A percentile compares a stretch with the other conserved stretches of the same genome.
Conservation (phyloP, 2,113 vertebrate species). For the Bettongia penicillata region DNA sequence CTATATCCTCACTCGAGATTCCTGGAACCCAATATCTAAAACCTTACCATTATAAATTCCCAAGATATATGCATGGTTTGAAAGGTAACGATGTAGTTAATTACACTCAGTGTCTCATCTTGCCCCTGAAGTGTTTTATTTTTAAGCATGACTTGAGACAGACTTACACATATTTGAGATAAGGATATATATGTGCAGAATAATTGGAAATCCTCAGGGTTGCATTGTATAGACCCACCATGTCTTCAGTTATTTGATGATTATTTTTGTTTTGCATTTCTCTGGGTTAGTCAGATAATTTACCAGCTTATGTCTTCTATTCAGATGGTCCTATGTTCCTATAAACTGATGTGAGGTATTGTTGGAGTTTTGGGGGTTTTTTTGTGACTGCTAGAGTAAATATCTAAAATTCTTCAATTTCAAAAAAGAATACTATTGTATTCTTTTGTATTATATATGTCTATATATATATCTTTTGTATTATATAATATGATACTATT, state of each 20-base stretch:
- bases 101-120: not conserved
- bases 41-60: slow-evolving; percentile 35
- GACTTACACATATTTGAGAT: not conserved
- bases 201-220: not conserved
- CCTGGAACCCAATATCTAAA: not conserved
- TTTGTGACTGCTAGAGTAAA: slow-evolving; percentile 31
- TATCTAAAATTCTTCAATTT: slow-evolving; percentile 39
- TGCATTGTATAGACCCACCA: not conserved
- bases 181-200: not conserved
- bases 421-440: not conserved
- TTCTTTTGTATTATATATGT: no score
- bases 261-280: not conserved
- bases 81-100: not conserved
- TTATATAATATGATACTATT: no score
- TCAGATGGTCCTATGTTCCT: slow-evolving; percentile 34
- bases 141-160: not conserved
- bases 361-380: not conserved
- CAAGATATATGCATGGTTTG: not conserved
- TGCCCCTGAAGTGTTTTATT: not conserved
- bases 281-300: not conserved
- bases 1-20: not conserved
- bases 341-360: slow-evolving; percentile 25
- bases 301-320: not conserved
- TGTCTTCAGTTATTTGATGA: slow-evolving; percentile 19
- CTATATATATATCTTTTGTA: no score